These are phyloP conservation scores for Sarcophaga subvicina DNA, from an alignment of 2,888 invertebrate genomes.

Conservation along the genomic window DNA sequence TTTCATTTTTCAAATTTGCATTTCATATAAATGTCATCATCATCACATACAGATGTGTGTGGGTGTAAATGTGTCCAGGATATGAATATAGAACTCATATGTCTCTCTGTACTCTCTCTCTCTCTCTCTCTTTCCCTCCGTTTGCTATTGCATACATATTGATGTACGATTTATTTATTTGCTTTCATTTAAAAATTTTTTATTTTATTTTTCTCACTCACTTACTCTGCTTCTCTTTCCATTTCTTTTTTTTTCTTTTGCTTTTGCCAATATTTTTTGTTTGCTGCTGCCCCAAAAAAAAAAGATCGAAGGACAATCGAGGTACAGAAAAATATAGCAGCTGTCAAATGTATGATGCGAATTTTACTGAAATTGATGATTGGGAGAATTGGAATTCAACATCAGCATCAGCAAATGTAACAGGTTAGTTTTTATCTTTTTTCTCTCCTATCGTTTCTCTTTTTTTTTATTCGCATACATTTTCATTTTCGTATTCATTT, in stretches of 20 bases:
- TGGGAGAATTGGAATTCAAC: constrained; percentile 75
- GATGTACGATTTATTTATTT: constrained; percentile 8
- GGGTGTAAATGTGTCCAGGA: constrained; percentile 7
- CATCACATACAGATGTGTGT: constrained; percentile 40
- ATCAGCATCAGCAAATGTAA: constrained; percentile 72
- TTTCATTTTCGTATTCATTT: too few relatives aligned
- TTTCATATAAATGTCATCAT: constrained; percentile 70
- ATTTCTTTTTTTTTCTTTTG: neutral
- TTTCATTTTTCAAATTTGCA: constrained; percentile 69
- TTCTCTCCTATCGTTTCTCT: neutral
- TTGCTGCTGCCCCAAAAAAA: neutral
- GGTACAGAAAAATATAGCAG: constrained; percentile 80
- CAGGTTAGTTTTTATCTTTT: constrained; percentile 72
- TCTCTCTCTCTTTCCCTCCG: constrained; percentile 11
- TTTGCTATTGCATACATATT: neutral
- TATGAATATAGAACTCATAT: constrained; percentile 38
- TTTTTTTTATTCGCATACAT: too few relatives aligned
- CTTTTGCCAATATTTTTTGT: neutral
- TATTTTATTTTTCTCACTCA: neutral
- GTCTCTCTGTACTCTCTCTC: constrained; percentile 23
- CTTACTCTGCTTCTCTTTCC: neutral
- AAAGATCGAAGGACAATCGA: constrained; percentile 77
- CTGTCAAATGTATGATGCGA: constrained; percentile 82
- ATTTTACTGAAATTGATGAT: constrained; percentile 77
- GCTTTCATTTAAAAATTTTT: neutral